Conservation (phyloP, 1,140 invertebrate species). For the Calliopsis andreniformis region DNA sequence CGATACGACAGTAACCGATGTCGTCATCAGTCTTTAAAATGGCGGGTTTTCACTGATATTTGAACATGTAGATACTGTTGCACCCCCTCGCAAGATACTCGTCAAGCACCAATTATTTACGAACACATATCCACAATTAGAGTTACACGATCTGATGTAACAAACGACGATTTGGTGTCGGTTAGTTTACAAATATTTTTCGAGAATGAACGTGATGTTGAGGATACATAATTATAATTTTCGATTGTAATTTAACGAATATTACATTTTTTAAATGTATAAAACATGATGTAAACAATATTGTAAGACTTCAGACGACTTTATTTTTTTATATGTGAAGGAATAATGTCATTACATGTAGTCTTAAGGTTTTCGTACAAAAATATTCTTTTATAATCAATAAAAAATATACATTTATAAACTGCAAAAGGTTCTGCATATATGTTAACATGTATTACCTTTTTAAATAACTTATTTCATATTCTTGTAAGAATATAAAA, state of each 20-base stretch:
- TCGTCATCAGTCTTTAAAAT: constrained; percentile 25
- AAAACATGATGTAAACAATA: too few relatives aligned
- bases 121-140: background rate
- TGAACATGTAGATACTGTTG: constrained; percentile 35
- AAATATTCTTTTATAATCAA: constrained; percentile 23
- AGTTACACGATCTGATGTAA: background rate
- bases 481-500: background rate
- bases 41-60: constrained; percentile 41
- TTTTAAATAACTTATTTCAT: background rate
- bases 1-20: constrained; percentile 47
- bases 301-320: too few relatives aligned
- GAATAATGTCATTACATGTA: constrained; percentile 12
- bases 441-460: background rate
- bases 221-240: too few relatives aligned
- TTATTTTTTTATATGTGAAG: constrained; percentile 9
- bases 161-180: background rate
- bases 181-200: too few relatives aligned
- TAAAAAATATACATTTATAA: constrained; percentile 14
- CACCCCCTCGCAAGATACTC: constrained; percentile 18
- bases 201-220: too few relatives aligned
- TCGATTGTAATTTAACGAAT: too few relatives aligned
- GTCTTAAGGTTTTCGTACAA: constrained; percentile 1
- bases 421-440: constrained; percentile 18
- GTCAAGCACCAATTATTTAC: too few relatives aligned
- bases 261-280: too few relatives aligned